phyloP scores from a whole-genome alignment of 2,888 invertebrate genomes.

The Himalopsyche anomala region DNA sequence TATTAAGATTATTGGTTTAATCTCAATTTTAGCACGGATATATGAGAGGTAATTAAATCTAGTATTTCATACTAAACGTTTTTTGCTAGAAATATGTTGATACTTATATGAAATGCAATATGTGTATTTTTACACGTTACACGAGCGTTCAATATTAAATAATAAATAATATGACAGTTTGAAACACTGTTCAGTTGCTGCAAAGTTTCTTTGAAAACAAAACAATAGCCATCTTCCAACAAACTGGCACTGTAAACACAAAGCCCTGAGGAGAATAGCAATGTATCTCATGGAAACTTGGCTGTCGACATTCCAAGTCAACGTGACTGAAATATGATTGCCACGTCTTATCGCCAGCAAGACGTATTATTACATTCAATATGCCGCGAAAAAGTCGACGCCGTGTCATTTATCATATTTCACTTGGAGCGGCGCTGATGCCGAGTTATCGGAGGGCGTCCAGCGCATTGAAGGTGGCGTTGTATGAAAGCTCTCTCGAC shows the following conservation, averaged over 20 bases:
- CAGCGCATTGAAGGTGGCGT: conserved; percentile 24
- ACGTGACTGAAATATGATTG: conserved; percentile 58
- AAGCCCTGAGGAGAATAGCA: conserved; percentile 16
- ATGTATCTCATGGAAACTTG: conserved; percentile 10
- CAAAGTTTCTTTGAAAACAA: conserved; percentile 18
- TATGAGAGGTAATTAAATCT: too few species aligned
- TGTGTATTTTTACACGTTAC: background rate
- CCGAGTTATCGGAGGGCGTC: background rate
- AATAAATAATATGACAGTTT: conserved; percentile 19
- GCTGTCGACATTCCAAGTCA: conserved; percentile 46
- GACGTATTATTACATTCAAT: conserved; percentile 52
- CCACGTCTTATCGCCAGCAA: conserved; percentile 2
- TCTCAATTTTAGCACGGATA: too few species aligned
- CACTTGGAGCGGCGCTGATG: conserved; percentile 22
- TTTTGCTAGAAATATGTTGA: too few species aligned
- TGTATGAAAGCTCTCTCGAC: conserved; percentile 9
- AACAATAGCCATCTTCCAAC: conserved; percentile 11
- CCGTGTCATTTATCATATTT: conserved; percentile 52
- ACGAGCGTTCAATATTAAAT: background rate
- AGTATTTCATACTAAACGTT: too few species aligned
- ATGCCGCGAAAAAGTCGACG: conserved; percentile 51
- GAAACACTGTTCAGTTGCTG: background rate
- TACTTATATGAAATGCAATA: too few species aligned
- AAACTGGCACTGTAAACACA: conserved; percentile 31
- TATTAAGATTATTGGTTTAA: too few species aligned